phyloP scores from a whole-genome alignment of 2,113 vertebrate species.

The Python bivittatus region DNA sequence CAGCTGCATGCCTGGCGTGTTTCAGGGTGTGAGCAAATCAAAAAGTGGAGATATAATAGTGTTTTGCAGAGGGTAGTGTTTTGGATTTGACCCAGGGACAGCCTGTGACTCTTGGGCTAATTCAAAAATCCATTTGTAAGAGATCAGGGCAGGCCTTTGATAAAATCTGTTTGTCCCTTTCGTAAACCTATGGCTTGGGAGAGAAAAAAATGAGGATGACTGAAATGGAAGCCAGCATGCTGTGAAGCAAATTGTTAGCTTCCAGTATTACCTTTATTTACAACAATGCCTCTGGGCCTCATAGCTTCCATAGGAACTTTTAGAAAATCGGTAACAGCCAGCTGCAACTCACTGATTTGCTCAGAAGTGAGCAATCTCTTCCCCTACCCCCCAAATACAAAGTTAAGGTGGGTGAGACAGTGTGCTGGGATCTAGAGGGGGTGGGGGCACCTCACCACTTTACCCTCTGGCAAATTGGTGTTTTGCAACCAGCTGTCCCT shows the following conservation, averaged over 20 bases:
- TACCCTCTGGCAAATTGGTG: background rate
- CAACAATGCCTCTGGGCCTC: background rate
- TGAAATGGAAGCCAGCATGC: background rate
- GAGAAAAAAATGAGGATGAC: background rate
- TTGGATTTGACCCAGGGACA: background rate
- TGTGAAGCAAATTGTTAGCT: background rate
- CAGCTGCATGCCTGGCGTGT: background rate
- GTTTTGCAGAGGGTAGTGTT: background rate
- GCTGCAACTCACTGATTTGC: background rate
- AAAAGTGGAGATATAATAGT: background rate
- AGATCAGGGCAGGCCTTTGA: background rate
- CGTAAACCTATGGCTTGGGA: background rate
- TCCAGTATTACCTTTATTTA: background rate
- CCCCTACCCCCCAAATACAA: background rate
- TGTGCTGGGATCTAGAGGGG: background rate
- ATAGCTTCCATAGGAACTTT: background rate
- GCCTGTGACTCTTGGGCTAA: background rate
- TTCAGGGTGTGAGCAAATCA: background rate
- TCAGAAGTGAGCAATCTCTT: background rate
- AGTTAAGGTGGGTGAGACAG: background rate
- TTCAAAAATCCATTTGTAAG: background rate
- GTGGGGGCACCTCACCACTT: background rate
- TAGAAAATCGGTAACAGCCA: background rate
- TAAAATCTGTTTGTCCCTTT: background rate
- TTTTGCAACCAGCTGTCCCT: background rate